Base-by-base conservation (phyloP, 2,113 vertebrate genomes). In the Irena cyanogastra region DNA sequence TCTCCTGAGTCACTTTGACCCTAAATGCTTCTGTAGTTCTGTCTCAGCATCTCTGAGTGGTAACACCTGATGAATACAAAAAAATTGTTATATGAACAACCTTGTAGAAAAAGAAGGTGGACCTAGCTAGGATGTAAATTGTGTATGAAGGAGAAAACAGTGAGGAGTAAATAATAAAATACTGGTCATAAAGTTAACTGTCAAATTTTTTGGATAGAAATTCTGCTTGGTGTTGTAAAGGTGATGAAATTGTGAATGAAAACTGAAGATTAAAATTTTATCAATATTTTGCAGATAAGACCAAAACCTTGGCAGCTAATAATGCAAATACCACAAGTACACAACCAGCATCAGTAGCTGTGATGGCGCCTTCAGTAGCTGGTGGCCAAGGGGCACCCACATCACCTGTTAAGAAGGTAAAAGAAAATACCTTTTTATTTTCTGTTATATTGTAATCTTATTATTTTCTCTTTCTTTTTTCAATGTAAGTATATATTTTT, bases 321-420 rank as follows among this genome's bases (percentile, higher is more conserved):
- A 98, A 97, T 81, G 70, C 95, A 66, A 98, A 97, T 98, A 98
- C 97, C 92, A 97, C 98, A 52, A 97, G 97, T 91, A 83, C 97
- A 28, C 98, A 97, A 16, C 93, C 98, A 14, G 54, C 98, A 87
- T 98, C 97, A 11, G 92, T 98, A 91, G 97, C 98, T 47, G 97
- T 98, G 68, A 98, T 94, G 69, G 97, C 98, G 0, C 97, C 99
- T 93, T 98, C 99, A 13, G 98, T 98, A 90, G 98, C 98, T 6
- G 97, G 98, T 93, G 98, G 98, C 92, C 99, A 99, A 96, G 98
- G 98, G 85, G 98, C 98, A 81, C 99, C 99, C 87, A 97, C 98
- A n/a, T 99, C 99, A 63, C 99, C 99, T 64, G 76, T 98, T 68
- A 99, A 99, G 96, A 99, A 99, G 99, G 99, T 99, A 99, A 94